phyloP scores from a whole-genome alignment of 1,140 invertebrate species.

The Cotesia chilonis region DNA sequence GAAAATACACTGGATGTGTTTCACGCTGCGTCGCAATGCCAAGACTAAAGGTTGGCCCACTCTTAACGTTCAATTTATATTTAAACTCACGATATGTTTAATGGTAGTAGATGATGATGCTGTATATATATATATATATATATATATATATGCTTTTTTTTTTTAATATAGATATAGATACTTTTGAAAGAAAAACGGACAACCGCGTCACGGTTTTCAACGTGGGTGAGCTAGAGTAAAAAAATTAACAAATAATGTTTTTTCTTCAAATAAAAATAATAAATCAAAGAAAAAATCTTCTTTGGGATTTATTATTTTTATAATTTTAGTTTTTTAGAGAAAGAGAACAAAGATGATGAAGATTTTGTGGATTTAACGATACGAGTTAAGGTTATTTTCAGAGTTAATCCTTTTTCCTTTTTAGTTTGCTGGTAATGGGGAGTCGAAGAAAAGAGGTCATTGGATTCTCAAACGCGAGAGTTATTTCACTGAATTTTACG shows the following conservation, averaged over 20 bases:
- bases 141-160: neutral
- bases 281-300: too few species aligned
- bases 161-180: neutral
- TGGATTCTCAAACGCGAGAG: too few species aligned
- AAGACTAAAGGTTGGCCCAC: conserved; percentile 57
- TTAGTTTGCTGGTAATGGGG: neutral
- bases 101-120: conserved; percentile 30
- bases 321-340: neutral
- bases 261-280: too few species aligned
- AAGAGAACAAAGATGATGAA: too few species aligned
- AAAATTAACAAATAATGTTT: too few species aligned
- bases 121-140: neutral
- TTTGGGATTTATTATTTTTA: neutral
- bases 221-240: too few species aligned
- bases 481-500: conserved; percentile 12
- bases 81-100: conserved; percentile 50
- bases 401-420: too few species aligned
- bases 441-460: conserved; percentile 2
- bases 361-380: too few species aligned
- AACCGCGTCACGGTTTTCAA: too few species aligned
- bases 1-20: conserved; percentile 33
- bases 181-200: neutral
- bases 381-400: too few species aligned
- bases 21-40: conserved; percentile 55
- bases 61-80: conserved; percentile 60